These are phyloP conservation scores for Hemitrygon akajei DNA, from an alignment of 2,797 vertebrate genomes.

Conservation along the genomic window DNA sequence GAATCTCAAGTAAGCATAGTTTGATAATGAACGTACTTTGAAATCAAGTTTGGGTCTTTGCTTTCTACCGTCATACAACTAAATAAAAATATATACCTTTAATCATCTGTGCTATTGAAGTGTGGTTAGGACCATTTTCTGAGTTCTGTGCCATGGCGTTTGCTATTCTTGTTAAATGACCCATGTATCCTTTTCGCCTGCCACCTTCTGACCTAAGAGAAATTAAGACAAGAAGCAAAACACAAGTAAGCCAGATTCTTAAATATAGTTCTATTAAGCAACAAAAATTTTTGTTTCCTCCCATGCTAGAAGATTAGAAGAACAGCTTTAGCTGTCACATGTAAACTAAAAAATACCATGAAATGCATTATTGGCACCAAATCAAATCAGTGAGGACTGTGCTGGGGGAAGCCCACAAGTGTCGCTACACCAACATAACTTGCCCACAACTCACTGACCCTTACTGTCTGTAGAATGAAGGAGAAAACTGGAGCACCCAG, in stretches of 20 bases:
- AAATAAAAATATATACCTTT: slow-evolving; percentile 66
- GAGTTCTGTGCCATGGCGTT: slow-evolving; percentile 89
- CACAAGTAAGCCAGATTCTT: neutral
- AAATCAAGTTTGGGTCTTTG: neutral
- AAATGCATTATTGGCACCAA: too few species aligned
- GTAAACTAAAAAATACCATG: too few species aligned
- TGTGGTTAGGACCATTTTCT: slow-evolving; percentile 81
- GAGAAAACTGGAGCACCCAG: too few species aligned
- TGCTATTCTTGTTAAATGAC: slow-evolving; percentile 90
- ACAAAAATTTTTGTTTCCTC: neutral
- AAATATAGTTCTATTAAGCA: neutral
- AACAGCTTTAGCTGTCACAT: too few species aligned
- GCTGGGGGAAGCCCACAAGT: too few species aligned
- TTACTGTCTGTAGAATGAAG: too few species aligned
- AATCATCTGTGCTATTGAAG: slow-evolving; percentile 76
- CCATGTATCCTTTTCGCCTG: slow-evolving; percentile 90
- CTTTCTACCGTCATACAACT: neutral
- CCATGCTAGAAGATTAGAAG: neutral
- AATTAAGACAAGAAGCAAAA: neutral
- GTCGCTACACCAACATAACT: too few species aligned
- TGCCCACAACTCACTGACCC: too few species aligned
- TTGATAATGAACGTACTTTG: too few species aligned
- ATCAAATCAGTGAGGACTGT: too few species aligned
- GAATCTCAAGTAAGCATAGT: too few species aligned
- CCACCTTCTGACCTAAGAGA: slow-evolving; percentile 75